Evolutionary conservation across 2,888 invertebrate genomes (phyloP).

Genomic region (Escarpia spicata): DNA sequence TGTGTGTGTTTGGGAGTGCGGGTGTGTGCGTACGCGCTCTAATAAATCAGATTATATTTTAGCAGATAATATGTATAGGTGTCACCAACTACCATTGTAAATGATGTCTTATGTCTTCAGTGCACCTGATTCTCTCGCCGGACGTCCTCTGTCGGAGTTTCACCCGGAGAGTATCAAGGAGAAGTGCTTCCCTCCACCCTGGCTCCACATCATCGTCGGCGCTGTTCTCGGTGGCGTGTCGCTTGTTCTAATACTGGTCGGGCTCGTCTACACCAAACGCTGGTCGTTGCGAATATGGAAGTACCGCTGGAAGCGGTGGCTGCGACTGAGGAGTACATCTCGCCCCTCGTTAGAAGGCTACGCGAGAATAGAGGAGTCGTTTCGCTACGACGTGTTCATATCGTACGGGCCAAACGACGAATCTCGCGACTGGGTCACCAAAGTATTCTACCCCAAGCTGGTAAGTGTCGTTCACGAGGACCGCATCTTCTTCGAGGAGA

Average conservation of each 20-base stretch:
- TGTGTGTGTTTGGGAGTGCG: neutral
- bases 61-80: neutral
- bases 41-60: neutral
- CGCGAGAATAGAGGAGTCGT: neutral
- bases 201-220: neutral
- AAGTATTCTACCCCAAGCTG: slow-evolving; percentile 22
- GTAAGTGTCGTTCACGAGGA: neutral
- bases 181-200: neutral
- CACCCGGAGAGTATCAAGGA: neutral
- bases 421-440: slow-evolving; percentile 18
- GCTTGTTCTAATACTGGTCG: neutral
- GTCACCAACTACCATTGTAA: neutral
- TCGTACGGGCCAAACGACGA: slow-evolving; percentile 17
- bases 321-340: neutral
- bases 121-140: neutral
- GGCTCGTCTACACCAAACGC: neutral
- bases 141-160: neutral
- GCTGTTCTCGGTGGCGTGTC: neutral
- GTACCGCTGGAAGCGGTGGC: slow-evolving; percentile 21
- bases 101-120: neutral
- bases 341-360: neutral
- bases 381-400: slow-evolving; percentile 23
- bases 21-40: neutral
- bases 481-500: neutral
- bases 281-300: slow-evolving; percentile 24